Evolutionary conservation across 2,888 invertebrate species (phyloP), one percentile per base, ranked within the genome.

Genomic region (Oxyscelio sp.): DNA sequence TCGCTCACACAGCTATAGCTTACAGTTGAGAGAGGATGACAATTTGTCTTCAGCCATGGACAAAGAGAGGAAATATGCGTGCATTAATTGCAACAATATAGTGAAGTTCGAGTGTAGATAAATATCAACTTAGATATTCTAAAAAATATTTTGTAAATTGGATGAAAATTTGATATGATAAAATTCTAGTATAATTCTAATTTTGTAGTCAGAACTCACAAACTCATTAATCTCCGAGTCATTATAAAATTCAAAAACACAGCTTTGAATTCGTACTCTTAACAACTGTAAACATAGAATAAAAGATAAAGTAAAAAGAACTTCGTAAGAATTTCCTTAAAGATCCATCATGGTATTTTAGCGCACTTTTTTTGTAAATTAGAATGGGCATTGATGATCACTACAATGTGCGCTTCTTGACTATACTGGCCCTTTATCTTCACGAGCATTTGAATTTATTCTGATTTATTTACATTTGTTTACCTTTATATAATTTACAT

Each of bases 401-500:
- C 59, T 22, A 71, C 48, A 59, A 54, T 70, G 40, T 40, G 52
- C 59, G 77, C 61, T 78, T 78, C 15, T 74, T 79, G 48, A 66
- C 17, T 75, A 56, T 31, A 34, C 2, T 65, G 5, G 9, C 38
- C 43, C 19, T 34, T 31, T 31, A 52, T 54, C 21, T 21, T 63
- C 63, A 54, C 31, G 38, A 50, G 38, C 34, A 24, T 52, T 52
- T 52, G 52, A 15, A 22, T 66, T 17, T 31, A 5, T 54, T 52
- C 40, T 38, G 21, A 31, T 68, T 68, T 68, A 22, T 8, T 19
- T 52, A 21, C 54, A 22, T 58, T 70, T 22, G 24, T 58, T 77
- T 82, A 43, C 52, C 24, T 74, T 74, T 54, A 43, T 65, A 58
- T 84, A 48, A 71, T 63, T 70, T 73, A 85, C 68, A 81, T 40